Percentiles rank a stretch among this genome's conserved stretches.
These are phyloP conservation scores for Piezodorus guildinii DNA, from an alignment of 1,140 invertebrate species.

Conservation along the genomic window DNA sequence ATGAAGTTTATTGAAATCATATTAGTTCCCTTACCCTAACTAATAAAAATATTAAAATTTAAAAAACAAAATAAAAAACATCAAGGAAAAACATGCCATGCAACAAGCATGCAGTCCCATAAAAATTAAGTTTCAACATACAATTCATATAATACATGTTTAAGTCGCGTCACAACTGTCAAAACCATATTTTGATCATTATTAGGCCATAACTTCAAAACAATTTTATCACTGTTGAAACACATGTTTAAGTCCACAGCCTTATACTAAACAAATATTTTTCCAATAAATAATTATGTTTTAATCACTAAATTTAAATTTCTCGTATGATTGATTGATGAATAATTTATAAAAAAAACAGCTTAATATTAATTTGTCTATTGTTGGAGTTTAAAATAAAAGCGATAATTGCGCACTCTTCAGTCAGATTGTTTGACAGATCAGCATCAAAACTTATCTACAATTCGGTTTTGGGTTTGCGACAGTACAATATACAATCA, in stretches of 20 bases:
- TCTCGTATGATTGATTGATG: no score
- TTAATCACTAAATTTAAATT: no score
- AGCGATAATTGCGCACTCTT: no score
- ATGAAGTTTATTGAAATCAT: background rate
- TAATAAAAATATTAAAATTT: no score
- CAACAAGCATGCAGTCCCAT: conserved; percentile 8
- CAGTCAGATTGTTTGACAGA: no score
- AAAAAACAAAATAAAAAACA: background rate
- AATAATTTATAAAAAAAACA: no score
- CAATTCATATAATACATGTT: conserved; percentile 5
- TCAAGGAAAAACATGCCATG: conserved; percentile 11
- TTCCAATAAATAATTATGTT: background rate
- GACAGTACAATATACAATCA: no score
- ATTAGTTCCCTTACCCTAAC: no score
- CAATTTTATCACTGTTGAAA: conserved; percentile 3
- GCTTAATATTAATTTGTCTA: no score
- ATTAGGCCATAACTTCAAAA: conserved; percentile 10
- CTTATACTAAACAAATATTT: background rate
- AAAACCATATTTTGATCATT: background rate
- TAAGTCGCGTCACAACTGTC: background rate
- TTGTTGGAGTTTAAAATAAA: no score
- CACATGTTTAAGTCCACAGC: background rate
- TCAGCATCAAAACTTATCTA: no score
- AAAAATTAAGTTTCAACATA: conserved; percentile 7
- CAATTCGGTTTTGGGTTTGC: no score